phyloP scores from a whole-genome alignment of 1,140 invertebrate species.

The Alviniconcha marisindica region DNA sequence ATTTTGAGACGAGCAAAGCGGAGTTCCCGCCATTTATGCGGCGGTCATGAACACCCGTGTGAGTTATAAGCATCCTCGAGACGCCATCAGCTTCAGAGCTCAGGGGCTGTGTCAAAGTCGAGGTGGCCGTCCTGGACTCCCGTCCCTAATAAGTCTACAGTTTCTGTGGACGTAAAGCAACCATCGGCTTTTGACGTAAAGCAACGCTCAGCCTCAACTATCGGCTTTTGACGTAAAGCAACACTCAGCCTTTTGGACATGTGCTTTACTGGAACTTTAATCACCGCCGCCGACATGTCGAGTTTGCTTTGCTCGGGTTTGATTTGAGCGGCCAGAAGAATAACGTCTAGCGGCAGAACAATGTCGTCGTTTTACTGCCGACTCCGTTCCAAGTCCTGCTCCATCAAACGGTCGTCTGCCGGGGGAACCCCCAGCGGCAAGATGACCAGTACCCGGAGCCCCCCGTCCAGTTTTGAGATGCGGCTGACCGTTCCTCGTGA shows the following conservation, averaged over 20 bases:
- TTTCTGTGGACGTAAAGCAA: too few species aligned
- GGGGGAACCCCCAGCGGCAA: background rate
- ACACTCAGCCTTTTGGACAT: background rate
- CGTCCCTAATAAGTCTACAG: too few species aligned
- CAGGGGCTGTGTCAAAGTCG: too few species aligned
- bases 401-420: background rate
- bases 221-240: background rate
- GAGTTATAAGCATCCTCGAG: too few species aligned
- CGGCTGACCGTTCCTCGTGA: background rate
- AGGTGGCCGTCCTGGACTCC: too few species aligned
- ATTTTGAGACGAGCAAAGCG: too few species aligned
- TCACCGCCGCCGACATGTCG: too few species aligned
- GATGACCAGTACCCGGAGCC: background rate
- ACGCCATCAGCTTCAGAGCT: too few species aligned
- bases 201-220: background rate
- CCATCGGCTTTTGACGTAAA: background rate
- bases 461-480: background rate
- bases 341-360: background rate
- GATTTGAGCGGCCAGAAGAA: background rate
- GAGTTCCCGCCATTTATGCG: too few species aligned
- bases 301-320: too few species aligned
- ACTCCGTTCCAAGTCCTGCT: conserved; percentile 5
- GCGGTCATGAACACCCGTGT: too few species aligned
- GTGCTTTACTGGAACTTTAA: background rate
- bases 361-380: conserved; percentile 3